Percentiles rank a stretch among this genome's conserved stretches.
Conservation (phyloP, 2,888 invertebrate genomes). For the Spisula solida region DNA sequence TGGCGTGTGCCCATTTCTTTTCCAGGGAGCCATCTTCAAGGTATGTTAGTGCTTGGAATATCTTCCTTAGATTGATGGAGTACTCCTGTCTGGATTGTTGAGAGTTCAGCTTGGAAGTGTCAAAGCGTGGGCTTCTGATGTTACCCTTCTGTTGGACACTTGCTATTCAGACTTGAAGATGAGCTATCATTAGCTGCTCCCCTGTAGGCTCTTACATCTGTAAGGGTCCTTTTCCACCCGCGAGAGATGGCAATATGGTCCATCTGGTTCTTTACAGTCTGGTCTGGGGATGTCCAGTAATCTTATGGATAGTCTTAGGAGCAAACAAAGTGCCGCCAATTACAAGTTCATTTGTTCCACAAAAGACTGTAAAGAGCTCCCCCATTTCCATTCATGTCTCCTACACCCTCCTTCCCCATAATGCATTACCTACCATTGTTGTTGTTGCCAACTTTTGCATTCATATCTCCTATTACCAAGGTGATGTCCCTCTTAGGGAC, state of each 20-base stretch:
- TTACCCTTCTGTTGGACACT: neutral
- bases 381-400: neutral
- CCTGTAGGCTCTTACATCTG: constrained; percentile 4
- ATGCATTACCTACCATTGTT: neutral
- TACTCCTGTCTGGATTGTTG: neutral
- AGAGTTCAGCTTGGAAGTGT: neutral
- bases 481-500: too few species aligned
- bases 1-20: constrained; percentile 34
- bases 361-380: neutral
- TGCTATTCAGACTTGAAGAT: neutral
- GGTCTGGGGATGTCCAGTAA: constrained; percentile 67
- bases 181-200: too few species aligned
- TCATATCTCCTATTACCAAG: too few species aligned
- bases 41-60: constrained; percentile 32
- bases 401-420: neutral
- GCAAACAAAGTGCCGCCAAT: constrained; percentile 66
- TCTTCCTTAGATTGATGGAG: neutral
- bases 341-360: constrained; percentile 27
- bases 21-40: constrained; percentile 27
- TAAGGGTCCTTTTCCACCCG: constrained; percentile 28
- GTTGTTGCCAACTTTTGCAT: neutral
- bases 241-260: constrained; percentile 44
- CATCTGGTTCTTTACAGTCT: constrained; percentile 58
- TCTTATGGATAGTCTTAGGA: constrained; percentile 63
- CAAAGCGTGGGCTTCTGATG: neutral